phyloP scores from a whole-genome alignment of 2,888 invertebrate species.

The Tricholauxania praeusta region DNA sequence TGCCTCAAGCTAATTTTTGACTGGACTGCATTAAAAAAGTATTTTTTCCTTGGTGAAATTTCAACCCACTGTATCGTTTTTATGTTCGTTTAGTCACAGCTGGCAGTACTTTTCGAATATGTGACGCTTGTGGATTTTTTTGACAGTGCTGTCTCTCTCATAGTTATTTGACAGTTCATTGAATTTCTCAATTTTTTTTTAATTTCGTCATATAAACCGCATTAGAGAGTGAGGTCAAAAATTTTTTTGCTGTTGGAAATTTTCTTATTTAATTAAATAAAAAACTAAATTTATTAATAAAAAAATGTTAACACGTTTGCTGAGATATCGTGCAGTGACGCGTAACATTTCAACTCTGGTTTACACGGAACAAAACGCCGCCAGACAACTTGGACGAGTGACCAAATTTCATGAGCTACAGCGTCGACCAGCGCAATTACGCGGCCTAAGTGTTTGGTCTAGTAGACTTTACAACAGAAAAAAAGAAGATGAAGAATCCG shows the following conservation, averaged over 20 bases:
- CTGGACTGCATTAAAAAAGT: too few species aligned
- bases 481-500: constrained; percentile 50
- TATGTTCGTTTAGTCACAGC: too few species aligned
- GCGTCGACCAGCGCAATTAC: constrained; percentile 19
- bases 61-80: too few species aligned
- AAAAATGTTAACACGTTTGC: constrained; percentile 52
- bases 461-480: constrained; percentile 48
- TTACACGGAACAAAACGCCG: background rate
- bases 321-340: constrained; percentile 35
- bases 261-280: background rate
- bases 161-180: too few species aligned
- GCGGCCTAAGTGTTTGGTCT: constrained; percentile 41
- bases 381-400: constrained; percentile 20
- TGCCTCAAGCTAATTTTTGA: too few species aligned
- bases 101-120: too few species aligned
- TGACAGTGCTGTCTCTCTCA: constrained; percentile 4
- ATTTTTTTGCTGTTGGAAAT: constrained; percentile 1
- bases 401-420: constrained; percentile 41
- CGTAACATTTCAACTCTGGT: constrained; percentile 46
- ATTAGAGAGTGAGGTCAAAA: constrained; percentile 14
- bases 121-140: background rate
- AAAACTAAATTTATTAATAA: background rate
- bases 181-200: constrained; percentile 1
- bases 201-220: constrained; percentile 18
- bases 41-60: too few species aligned